Percentiles rank a stretch among this genome's conserved stretches.
phyloP scores from a whole-genome alignment of 2,797 vertebrate species.

The Nannoperca australis region DNA sequence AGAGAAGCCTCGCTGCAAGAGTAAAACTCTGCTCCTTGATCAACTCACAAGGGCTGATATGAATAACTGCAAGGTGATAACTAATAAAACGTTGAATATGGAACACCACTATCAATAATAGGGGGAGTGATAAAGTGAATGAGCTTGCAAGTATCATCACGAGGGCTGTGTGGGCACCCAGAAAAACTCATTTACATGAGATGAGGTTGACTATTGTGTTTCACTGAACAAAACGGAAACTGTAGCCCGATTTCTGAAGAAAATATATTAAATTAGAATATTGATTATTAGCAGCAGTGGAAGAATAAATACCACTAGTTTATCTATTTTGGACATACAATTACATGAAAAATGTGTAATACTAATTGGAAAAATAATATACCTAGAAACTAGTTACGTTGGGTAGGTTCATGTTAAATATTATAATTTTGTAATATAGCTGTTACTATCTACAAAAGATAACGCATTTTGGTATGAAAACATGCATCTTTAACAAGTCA shows the following conservation, averaged over 20 bases:
- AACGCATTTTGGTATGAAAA: too few species aligned
- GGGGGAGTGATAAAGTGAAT: conserved; percentile 69
- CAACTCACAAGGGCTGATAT: conserved; percentile 74
- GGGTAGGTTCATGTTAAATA: too few species aligned
- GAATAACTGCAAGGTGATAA: conserved; percentile 75
- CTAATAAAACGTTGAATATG: conserved; percentile 73
- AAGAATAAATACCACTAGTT: conserved; percentile 1
- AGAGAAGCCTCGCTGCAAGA: conserved; percentile 58
- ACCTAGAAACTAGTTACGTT: too few species aligned
- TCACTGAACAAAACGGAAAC: conserved; percentile 41
- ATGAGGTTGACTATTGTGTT: conserved; percentile 65
- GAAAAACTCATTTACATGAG: conserved; percentile 63
- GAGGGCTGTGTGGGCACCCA: conserved; percentile 43
- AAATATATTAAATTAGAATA: conserved; percentile 34
- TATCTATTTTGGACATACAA: background rate
- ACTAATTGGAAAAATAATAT: too few species aligned
- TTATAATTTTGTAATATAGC: too few species aligned
- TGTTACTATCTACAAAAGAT: too few species aligned
- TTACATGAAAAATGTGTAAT: background rate
- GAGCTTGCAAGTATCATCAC: conserved; percentile 51
- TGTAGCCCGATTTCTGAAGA: conserved; percentile 47
- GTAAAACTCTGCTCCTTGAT: conserved; percentile 73
- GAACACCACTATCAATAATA: conserved; percentile 67
- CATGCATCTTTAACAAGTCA: too few species aligned
- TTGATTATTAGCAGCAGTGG: conserved; percentile 11